phyloP scores from a whole-genome alignment of 1,140 invertebrate species.

The Bombus confusus region DNA sequence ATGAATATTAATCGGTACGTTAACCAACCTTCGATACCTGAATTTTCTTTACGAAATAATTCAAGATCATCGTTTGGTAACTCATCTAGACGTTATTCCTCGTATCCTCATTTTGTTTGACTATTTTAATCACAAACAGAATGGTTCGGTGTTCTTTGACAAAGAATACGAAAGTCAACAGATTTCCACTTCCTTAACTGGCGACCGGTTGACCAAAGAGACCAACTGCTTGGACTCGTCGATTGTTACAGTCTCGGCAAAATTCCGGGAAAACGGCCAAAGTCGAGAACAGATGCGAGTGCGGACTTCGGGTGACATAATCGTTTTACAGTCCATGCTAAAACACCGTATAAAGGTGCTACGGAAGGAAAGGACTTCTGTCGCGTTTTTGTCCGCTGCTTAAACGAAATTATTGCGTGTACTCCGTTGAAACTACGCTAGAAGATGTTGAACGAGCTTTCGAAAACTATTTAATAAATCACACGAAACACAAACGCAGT shows the following conservation, averaged over 20 bases:
- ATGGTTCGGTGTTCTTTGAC: neutral
- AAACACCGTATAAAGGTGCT: neutral
- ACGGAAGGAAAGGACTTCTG: neutral
- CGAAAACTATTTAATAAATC: neutral
- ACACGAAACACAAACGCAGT: neutral
- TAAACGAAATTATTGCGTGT: neutral
- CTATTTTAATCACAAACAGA: neutral
- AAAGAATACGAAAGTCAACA: neutral
- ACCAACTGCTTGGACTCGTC: neutral
- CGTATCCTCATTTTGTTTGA: neutral
- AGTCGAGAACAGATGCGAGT: slow-evolving; percentile 7
- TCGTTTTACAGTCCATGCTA: slow-evolving; percentile 3
- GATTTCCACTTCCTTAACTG: neutral
- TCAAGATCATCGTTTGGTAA: too few species aligned
- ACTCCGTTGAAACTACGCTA: neutral
- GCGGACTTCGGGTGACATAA: slow-evolving; percentile 2
- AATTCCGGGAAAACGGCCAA: neutral
- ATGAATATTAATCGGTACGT: neutral
- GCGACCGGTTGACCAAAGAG: neutral
- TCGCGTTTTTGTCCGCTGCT: neutral
- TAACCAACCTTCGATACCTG: too few species aligned
- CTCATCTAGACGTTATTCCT: too few species aligned
- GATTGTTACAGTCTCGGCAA: neutral
- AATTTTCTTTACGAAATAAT: too few species aligned
- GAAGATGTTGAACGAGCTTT: neutral